Evolutionary conservation across 2,888 invertebrate species (phyloP), one percentile per base, ranked within the genome.

Genomic region (Linnaemya vulpina): DNA sequence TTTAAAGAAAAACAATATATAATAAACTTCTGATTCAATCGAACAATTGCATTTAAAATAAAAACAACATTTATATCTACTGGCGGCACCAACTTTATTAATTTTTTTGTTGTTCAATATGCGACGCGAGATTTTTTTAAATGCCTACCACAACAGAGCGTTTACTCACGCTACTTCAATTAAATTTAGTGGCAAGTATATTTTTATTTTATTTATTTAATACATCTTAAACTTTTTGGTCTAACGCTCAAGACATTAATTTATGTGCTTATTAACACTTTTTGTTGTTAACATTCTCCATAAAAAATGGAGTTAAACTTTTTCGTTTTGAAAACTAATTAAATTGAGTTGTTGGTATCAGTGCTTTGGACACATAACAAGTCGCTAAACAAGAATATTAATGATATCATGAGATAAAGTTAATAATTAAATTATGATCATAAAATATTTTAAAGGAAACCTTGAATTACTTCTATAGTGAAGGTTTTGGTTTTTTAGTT

Each of bases 211-310:
- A 40, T 43, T 8, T 13, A 43, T 43, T 43, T 8, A 43, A 43
- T 13, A 43, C 13, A 43, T 43, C 13, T 43, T 2, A 13, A 43
- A 9, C 13, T 3, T 43, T 43, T 43, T 43, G n/a, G 7, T 43
- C 13, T 35, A 35, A 35, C 67, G 70, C 74, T 62, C 51, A 63
- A 20, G 55, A 79, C 53, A 65, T 74, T 74, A 75, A 73, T 79
- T 75, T 62, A 63, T 70, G 79, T 70, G 60, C 58, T 70, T 74
- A 83, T 79, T 74, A 83, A 71, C 65, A 76, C 82, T 82, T 76
- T 76, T 63, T 58, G 51, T 58, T 58, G 67, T 58, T 67, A 49
- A 25, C 8, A 15, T 67, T 67, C 55, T 17, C 11, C n/a, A 71
- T 43, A 55, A 25, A 38, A 17, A 38, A 30, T 3, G 20, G 9